A percentile compares a stretch with the other conserved stretches of the same genome.
These are phyloP conservation scores for Vipera latastei DNA, from an alignment of 2,797 vertebrate genomes.

Conservation along the genomic window DNA sequence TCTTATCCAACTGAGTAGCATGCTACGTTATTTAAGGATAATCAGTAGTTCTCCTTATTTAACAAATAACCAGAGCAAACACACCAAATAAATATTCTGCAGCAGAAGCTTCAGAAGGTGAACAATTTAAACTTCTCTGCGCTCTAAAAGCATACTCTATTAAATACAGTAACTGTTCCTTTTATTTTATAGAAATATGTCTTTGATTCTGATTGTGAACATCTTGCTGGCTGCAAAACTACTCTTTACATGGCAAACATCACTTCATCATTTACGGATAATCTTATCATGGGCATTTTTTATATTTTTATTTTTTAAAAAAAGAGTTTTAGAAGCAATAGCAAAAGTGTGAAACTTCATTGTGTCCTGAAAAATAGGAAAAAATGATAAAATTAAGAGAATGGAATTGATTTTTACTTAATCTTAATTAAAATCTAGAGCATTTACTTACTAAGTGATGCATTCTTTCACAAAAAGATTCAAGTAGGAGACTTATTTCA, in stretches of 20 bases:
- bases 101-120: neutral
- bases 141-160: neutral
- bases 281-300: neutral
- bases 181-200: neutral
- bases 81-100: neutral
- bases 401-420: neutral
- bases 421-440: neutral
- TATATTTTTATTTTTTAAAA: neutral
- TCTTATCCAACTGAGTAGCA: neutral
- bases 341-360: neutral
- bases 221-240: neutral
- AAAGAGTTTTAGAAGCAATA: neutral
- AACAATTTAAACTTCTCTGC: neutral
- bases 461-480: constrained; percentile 52
- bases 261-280: neutral
- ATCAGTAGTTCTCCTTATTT: neutral
- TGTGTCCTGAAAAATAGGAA: neutral
- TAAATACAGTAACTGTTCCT: neutral
- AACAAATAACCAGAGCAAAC: constrained; percentile 1
- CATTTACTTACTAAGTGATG: constrained; percentile 29
- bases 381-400: neutral
- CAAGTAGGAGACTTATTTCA: constrained; percentile 51
- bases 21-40: neutral
- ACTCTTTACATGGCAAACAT: neutral
- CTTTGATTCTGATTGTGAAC: neutral